phyloP scores from a whole-genome alignment of 1,140 invertebrate genomes.

The Anagrus nilaparvatae region DNA sequence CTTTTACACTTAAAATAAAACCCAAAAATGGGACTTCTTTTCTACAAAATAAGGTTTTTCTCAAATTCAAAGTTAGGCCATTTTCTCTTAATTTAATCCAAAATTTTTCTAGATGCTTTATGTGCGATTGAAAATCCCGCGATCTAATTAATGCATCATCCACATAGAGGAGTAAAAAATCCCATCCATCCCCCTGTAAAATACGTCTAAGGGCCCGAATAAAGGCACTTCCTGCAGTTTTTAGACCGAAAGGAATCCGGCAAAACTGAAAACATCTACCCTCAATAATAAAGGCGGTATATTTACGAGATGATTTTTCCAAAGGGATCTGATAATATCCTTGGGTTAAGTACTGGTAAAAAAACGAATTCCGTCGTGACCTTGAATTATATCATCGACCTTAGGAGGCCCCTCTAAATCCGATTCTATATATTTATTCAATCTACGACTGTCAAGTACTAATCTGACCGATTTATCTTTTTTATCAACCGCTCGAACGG shows the following conservation, averaged over 20 bases:
- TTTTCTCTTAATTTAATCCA: background rate
- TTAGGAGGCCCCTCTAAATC: background rate
- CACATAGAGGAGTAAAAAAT: background rate
- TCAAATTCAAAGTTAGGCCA: background rate
- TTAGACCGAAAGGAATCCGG: constrained; percentile 1
- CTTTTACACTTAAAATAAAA: constrained; percentile 13
- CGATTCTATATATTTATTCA: constrained; percentile 1
- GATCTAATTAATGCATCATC: background rate
- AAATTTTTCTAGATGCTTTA: background rate
- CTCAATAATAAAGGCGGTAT: background rate
- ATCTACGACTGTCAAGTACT: background rate
- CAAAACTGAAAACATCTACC: background rate
- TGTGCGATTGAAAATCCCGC: background rate
- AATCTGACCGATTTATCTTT: background rate
- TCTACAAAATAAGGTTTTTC: background rate
- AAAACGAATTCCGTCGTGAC: background rate
- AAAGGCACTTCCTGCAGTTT: background rate
- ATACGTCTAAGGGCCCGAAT: background rate
- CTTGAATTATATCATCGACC: background rate
- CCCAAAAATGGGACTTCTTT: constrained; percentile 13
- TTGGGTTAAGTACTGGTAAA: background rate
- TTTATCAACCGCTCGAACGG: background rate
- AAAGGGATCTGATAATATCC: constrained; percentile 5
- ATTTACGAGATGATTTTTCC: background rate
- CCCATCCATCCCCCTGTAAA: background rate